Evolutionary conservation across 2,888 invertebrate species (phyloP), one percentile per base, ranked within the genome.

Genomic region (Willowsia nigromaculata): DNA sequence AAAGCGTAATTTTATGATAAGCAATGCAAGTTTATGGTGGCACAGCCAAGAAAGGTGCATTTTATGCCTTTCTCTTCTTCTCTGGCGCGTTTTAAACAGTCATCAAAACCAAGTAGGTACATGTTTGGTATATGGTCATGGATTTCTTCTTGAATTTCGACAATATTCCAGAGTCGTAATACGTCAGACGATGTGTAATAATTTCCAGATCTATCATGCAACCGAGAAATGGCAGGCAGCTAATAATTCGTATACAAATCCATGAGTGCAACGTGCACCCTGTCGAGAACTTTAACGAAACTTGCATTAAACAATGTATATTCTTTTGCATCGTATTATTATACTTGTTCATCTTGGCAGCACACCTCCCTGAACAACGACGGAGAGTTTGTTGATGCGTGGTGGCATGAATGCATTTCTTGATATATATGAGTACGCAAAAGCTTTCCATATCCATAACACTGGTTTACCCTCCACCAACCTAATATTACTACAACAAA

Each of bases 161-260:
- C 27, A 7, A 30, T 3, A 59, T 37, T 59, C 40, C 40, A 37
- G 56, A 9, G 1, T 40, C 33, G 74, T 25, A 78, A 56, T 25
- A 59, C 80, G 59, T 82, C 71, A 80, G 68, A 71, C 53, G 27
- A 86, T 65, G 53, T 82, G 81, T 82, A 87, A 87, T 87, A 81
- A 87, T 87, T 87, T 87, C 87, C 82, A 87, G 87, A 87, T 81
- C 81, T 59, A 82, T 87, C 87, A 81, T 87, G 56, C 43, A 86
- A 74, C 87, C 87, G 81, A 81, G 80, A 78, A 86, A 85, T 85
- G 85, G 53, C 56, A 1, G 15, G 59, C 27, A 74, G 33, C 22
- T 56, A 27, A 81, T 59, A 25, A 40, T 59, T 43, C 43, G n/a
- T 78, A 18, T 50, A 40, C 40, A 59, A 59, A 59, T 37, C 25